Evolutionary conservation across 2,113 vertebrate species (phyloP), one percentile per base, ranked within the genome.

Genomic region (Promerops cafer): DNA sequence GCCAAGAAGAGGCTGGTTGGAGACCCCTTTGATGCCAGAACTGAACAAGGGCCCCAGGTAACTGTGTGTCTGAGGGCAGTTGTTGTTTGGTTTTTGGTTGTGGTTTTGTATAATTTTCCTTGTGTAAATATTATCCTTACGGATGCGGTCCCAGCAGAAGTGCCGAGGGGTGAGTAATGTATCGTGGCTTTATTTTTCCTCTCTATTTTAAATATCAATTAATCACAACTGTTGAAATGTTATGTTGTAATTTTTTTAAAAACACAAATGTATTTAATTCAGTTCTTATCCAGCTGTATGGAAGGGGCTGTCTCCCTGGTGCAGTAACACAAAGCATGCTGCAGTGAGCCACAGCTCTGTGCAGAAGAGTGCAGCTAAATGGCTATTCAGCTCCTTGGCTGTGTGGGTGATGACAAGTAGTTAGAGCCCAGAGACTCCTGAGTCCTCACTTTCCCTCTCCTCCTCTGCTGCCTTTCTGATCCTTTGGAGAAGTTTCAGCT

Each of bases 1-100:
- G 98, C 98, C 72, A 98, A 98, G 97, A 98, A 97, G 60, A 96
- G 99, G 42, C 96, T 98, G 0, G 94, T 98, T 9, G 99, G 99
- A 87, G 99, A 99, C 95, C 99, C 99, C 2, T 98, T 99, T 64
- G 99, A 99, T 81, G 98, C 98, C 54, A 97, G 92, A 71, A 99
- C 99, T 1, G 98, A 99, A 15, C 99, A 99, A 52, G 99, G 99
- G 13, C 99, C 99, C 18, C 99, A 99, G 99, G 99, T 99, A 97
- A 90, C 66, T 64, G 49, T 80, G 84, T 74, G 87, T 54, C 75
- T 81, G 78, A 78, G 76, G 91, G 45, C 26, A 78, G 65, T 84
- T 93, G 80, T 95, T 78, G 61, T 90, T 94, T 78, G 79, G 14
- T 17, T 74, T 92, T 86, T 70, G 72, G 80, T 93, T 92, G 88